Evolutionary conservation across 2,888 invertebrate species (phyloP), one percentile per base, ranked within the genome.

Genomic region (Pediacus dermestoides): DNA sequence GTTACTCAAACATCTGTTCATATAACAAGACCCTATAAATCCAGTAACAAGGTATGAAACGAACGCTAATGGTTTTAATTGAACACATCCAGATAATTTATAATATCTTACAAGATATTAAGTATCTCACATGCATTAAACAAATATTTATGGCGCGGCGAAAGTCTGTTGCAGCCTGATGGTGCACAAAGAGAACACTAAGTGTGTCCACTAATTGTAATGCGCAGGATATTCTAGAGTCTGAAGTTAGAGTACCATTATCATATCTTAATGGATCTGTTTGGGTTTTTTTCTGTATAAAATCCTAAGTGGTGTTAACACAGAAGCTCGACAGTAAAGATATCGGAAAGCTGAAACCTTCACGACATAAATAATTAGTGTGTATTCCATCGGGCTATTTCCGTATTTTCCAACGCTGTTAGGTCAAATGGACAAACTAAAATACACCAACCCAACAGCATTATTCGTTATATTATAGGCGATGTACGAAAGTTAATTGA

Each of bases 231-330:
- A n/a, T n/a, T n/a, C n/a, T n/a, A n/a, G n/a, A n/a, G n/a, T n/a
- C n/a, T n/a, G n/a, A n/a, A n/a, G n/a, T n/a, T n/a, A n/a, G n/a
- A 48, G 44, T 44, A 44, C 39, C 43, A 39, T 41, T 41, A 34
- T 39, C 42, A 41, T 43, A 43, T 50, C 47, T 50, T 53, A 53
- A 53, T 53, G 51, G 51, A 48, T 39, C 43, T 43, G 40, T 48
- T 48, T 48, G 48, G 44, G 49, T 50, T 52, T 49, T 50, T 42
- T 45, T 48, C 47, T 33, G 22, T 37, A 46, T 46, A 30, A 42
- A 48, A 47, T 44, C 45, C 49, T 49, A 46, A 54, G 50, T 50
- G 50, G 49, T 47, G n/a, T n/a, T n/a, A n/a, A n/a, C n/a, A n/a
- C n/a, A n/a, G n/a, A n/a, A n/a, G n/a, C n/a, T n/a, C n/a, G n/a